Conservation (phyloP, 2,113 vertebrate genomes). For the Theropithecus gelada region DNA sequence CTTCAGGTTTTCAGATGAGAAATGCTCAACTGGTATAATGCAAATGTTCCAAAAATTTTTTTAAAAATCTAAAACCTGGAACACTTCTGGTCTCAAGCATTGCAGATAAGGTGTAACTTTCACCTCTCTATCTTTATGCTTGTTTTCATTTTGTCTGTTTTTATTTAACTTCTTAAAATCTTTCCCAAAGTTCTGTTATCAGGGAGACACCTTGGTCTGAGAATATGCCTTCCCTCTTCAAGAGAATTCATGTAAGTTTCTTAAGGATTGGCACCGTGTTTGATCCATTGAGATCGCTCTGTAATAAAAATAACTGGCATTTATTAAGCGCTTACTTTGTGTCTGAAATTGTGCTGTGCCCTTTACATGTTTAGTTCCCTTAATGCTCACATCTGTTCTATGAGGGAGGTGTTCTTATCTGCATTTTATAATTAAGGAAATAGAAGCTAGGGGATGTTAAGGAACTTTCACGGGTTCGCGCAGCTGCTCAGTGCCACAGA, state of each 20-base stretch:
- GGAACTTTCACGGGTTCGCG: not conserved
- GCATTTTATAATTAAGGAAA: not conserved
- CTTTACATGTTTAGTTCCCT: not conserved
- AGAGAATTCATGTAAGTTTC: not conserved
- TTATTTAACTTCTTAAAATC: not conserved
- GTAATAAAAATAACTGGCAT: not conserved
- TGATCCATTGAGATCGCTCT: not conserved
- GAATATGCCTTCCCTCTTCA: not conserved
- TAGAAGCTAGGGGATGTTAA: not conserved
- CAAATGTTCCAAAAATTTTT: not conserved
- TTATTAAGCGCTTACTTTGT: not conserved
- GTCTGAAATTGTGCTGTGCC: not conserved
- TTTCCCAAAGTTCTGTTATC: not conserved
- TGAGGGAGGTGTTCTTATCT: not conserved
- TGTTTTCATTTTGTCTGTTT: not conserved
- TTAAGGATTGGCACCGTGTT: not conserved
- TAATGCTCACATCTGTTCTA: not conserved
- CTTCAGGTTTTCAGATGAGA: not conserved
- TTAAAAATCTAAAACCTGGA: not conserved
- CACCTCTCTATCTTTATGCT: not conserved
- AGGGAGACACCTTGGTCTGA: not conserved
- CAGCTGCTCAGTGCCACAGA: not conserved
- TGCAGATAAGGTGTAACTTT: not conserved
- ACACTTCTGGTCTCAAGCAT: not conserved
- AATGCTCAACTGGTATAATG: not conserved